These are phyloP conservation scores for Drosophila basisetae DNA, from an alignment of 2,888 invertebrate species.

Conservation along the genomic window DNA sequence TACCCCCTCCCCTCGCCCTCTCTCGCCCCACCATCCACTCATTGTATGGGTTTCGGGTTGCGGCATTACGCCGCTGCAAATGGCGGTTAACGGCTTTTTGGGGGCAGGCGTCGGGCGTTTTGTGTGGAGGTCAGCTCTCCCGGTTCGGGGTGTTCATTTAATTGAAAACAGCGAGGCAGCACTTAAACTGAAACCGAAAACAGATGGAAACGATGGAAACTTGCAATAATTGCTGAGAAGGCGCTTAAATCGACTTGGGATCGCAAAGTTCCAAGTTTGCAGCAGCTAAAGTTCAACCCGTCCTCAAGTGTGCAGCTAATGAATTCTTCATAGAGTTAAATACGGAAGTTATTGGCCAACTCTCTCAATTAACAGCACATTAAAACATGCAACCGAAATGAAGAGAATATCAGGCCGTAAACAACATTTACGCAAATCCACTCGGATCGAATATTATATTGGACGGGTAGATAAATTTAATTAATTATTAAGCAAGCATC, in stretches of 20 bases:
- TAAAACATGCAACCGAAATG: constrained; percentile 22
- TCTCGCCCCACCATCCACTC: background rate
- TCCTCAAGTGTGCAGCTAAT: constrained; percentile 54
- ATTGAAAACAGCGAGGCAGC: constrained; percentile 72
- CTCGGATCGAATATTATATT: background rate
- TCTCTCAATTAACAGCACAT: constrained; percentile 45
- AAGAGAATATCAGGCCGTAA: background rate
- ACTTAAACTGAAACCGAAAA: constrained; percentile 74
- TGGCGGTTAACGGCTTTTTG: constrained; percentile 35
- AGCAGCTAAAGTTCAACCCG: constrained; percentile 54
- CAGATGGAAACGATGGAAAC: constrained; percentile 72
- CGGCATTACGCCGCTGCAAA: constrained; percentile 26
- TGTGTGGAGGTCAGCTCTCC: constrained; percentile 2
- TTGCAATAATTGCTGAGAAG: constrained; percentile 67
- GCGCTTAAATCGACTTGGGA: constrained; percentile 48
- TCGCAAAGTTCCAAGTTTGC: constrained; percentile 15
- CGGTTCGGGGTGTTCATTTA: constrained; percentile 66
- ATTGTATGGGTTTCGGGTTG: constrained; percentile 48
- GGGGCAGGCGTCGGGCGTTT: background rate
- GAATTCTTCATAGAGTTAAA: constrained; percentile 67
- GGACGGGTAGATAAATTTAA: background rate
- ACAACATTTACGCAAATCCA: background rate
- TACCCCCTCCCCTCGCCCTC: background rate
- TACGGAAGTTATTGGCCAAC: constrained; percentile 44
- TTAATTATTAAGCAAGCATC: background rate